phyloP scores from a whole-genome alignment of 37 sponge, comb jelly and placozoan genomes.

The Cladorhizidae sp. region DNA sequence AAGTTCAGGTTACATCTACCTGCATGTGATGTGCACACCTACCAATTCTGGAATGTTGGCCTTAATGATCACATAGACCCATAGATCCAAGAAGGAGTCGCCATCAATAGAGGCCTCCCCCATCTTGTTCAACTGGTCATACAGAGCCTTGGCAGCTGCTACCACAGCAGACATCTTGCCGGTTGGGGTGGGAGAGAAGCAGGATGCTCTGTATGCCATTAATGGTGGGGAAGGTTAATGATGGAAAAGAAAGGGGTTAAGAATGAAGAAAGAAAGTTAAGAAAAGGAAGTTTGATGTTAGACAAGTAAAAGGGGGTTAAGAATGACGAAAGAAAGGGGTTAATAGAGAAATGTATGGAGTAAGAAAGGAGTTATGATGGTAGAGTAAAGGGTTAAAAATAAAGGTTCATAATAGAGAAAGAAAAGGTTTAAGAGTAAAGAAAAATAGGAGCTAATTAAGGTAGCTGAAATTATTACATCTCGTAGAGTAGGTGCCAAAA shows the following conservation, averaged over 20 bases:
- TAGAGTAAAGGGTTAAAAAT: too few species aligned
- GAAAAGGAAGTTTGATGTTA: neutral
- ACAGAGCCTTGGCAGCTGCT: conserved; percentile 68
- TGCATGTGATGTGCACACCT: neutral
- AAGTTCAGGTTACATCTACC: neutral
- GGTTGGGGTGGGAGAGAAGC: conserved; percentile 72
- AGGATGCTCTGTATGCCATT: conserved; percentile 36
- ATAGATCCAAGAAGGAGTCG: conserved; percentile 72
- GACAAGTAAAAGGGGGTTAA: neutral
- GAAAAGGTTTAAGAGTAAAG: too few species aligned
- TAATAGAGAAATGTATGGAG: too few species aligned
- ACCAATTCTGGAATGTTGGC: conserved; percentile 53
- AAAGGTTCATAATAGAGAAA: too few species aligned
- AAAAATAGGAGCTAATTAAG: too few species aligned
- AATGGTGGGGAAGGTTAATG: neutral
- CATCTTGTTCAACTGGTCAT: conserved; percentile 44
- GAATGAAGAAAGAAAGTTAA: neutral
- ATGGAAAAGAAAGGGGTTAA: neutral
- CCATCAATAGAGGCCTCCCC: conserved; percentile 37
- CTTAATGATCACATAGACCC: conserved; percentile 73
- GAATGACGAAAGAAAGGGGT: neutral
- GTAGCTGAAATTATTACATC: too few species aligned
- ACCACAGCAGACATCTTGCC: conserved; percentile 67
- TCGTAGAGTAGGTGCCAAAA: too few species aligned
- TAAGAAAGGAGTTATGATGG: too few species aligned